Conservation (phyloP, 2,888 invertebrate genomes). For the Macroteleia sp. region DNA sequence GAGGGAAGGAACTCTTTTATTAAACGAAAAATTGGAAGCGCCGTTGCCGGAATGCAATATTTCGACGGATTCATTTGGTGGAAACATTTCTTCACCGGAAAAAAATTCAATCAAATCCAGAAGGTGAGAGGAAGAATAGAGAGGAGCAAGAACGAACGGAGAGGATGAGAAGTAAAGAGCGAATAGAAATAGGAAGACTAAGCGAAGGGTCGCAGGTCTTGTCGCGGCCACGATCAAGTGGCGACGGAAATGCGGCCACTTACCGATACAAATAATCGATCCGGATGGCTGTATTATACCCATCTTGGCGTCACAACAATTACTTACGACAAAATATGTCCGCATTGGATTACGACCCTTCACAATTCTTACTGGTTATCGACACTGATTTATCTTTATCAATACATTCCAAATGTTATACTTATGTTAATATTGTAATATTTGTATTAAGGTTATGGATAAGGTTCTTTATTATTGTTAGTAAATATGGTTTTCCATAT, state of each 20-base stretch:
- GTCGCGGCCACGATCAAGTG: constrained; percentile 26
- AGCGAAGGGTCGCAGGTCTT: constrained; percentile 35
- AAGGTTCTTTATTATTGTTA: too few species aligned
- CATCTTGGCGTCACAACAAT: constrained; percentile 20
- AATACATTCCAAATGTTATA: too few species aligned
- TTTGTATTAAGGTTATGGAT: too few species aligned
- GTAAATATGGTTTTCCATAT: too few species aligned
- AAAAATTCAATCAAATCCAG: constrained; percentile 83
- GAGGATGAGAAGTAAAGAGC: constrained; percentile 51
- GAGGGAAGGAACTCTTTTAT: constrained; percentile 79
- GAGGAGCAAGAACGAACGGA: constrained; percentile 42
- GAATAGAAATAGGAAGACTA: constrained; percentile 51
- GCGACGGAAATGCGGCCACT: constrained; percentile 15
- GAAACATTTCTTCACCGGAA: constrained; percentile 83
- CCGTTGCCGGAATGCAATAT: constrained; percentile 84
- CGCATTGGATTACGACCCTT: neutral
- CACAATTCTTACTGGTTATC: neutral
- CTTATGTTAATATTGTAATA: too few species aligned
- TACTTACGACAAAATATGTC: constrained; percentile 6
- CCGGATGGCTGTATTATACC: constrained; percentile 14
- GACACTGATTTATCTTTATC: too few species aligned
- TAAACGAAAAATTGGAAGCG: constrained; percentile 82
- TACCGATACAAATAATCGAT: constrained; percentile 45
- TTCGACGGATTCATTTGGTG: constrained; percentile 84
- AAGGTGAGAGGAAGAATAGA: constrained; percentile 69